Conservation (phyloP, 1,140 invertebrate genomes). For the Lysiphlebus fabarum region DNA sequence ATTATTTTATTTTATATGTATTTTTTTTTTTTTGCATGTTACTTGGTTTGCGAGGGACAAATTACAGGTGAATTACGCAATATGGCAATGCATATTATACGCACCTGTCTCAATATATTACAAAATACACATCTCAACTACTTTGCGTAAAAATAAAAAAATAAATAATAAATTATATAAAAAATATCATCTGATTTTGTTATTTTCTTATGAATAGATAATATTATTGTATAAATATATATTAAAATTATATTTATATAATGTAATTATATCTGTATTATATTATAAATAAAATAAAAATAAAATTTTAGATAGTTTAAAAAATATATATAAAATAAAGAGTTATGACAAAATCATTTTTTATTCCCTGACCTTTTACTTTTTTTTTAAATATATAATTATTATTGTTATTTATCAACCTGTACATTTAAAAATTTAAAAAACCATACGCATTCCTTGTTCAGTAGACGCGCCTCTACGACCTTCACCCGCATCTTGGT, state of each 20-base stretch:
- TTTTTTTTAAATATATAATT: not conserved
- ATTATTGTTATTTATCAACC: not conserved
- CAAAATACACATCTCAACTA: slow-evolving; percentile 33
- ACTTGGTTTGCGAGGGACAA: slow-evolving; percentile 23
- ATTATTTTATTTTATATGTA: not conserved
- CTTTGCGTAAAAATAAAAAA: not conserved
- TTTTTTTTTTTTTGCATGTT: not conserved
- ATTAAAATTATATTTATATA: too few relatives aligned
- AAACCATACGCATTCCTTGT: slow-evolving; percentile 16
- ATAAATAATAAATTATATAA: not conserved
- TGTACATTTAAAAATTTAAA: slow-evolving; percentile 2
- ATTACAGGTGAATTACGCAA: slow-evolving; percentile 32
- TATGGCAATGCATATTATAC: slow-evolving; percentile 15
- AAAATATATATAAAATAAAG: too few relatives aligned
- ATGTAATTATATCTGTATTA: too few relatives aligned
- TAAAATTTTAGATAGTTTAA: too few relatives aligned
- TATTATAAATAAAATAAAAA: too few relatives aligned
- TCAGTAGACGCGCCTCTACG: not conserved
- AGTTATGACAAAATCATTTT: too few relatives aligned
- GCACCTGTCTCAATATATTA: slow-evolving; percentile 34
- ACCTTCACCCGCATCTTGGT: slow-evolving; percentile 17
- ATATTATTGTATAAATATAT: too few relatives aligned
- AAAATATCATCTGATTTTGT: slow-evolving; percentile 13
- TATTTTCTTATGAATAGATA: too few relatives aligned
- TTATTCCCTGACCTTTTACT: too few relatives aligned